A percentile compares a stretch with the other conserved stretches of the same genome.
Conservation (phyloP, 2,113 vertebrate genomes). For the Nothocercus nigrocapillus region DNA sequence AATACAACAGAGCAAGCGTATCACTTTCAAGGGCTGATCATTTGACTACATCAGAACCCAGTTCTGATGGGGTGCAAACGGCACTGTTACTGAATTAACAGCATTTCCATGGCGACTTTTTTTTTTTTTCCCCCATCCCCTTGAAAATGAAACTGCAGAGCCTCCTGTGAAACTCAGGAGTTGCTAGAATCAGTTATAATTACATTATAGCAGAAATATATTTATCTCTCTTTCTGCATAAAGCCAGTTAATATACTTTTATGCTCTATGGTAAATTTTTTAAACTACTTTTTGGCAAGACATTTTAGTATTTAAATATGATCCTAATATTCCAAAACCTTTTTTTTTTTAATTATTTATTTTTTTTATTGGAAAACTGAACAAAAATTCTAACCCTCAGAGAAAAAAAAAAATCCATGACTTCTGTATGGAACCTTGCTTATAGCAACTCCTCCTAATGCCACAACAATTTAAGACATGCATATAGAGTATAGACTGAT, state of each 20-base stretch:
- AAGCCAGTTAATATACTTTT: neutral
- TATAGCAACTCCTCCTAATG: neutral
- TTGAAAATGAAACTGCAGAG: neutral
- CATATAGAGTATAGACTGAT: neutral
- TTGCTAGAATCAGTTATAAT: neutral
- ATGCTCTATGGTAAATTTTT: neutral
- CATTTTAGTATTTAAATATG: neutral
- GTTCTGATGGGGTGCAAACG: neutral
- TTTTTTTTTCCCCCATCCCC: neutral
- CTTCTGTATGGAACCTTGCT: neutral
- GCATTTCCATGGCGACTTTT: neutral
- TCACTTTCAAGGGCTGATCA: neutral
- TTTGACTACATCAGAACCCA: neutral
- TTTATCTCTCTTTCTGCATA: neutral
- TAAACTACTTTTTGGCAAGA: neutral
- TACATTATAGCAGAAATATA: neutral
- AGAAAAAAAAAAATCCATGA: neutral
- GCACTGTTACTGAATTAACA: neutral
- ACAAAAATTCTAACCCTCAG: neutral
- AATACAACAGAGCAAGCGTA: neutral
- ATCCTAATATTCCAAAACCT: neutral
- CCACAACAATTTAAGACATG: neutral
- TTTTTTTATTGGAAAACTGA: too few species aligned
- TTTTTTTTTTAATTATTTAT: neutral
- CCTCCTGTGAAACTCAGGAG: neutral